Percentiles rank a stretch among this genome's conserved stretches.
Evolutionary conservation across 1,140 invertebrate genomes (phyloP).

Genomic region (Meloidogyne floridensis): DNA sequence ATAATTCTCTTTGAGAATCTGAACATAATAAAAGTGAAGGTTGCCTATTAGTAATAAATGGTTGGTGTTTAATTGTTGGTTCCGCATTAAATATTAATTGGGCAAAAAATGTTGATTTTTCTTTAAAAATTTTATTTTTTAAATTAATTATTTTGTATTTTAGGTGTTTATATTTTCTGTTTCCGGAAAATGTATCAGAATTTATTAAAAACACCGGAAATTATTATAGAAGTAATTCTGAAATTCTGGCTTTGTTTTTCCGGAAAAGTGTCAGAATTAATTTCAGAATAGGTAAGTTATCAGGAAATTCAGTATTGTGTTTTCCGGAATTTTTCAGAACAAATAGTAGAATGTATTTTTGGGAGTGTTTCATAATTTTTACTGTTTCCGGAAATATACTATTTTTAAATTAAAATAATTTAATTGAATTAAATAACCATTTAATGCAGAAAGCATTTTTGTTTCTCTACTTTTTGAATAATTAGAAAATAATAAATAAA

Average conservation of each 20-base stretch:
- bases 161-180: no score
- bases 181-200: no score
- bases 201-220: no score
- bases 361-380: no score
- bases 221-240: no score
- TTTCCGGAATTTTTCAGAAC: no score
- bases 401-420: slow-evolving; percentile 17
- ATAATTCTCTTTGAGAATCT: slow-evolving; percentile 59
- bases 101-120: slow-evolving; percentile 49
- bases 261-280: no score
- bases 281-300: no score
- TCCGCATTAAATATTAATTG: slow-evolving; percentile 60
- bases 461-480: slow-evolving; percentile 41
- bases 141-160: no score
- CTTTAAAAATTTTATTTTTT: slow-evolving; percentile 29
- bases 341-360: no score
- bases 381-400: background rate
- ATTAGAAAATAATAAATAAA: slow-evolving; percentile 61
- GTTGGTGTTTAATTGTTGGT: slow-evolving; percentile 55
- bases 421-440: slow-evolving; percentile 43
- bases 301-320: no score
- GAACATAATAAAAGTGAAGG: slow-evolving; percentile 35
- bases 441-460: slow-evolving; percentile 38
- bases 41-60: slow-evolving; percentile 21
- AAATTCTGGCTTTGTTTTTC: no score